Percentiles rank a stretch among this genome's conserved stretches.
Evolutionary conservation across 2,113 vertebrate species (phyloP).

Genomic region (Lycaon pictus): DNA sequence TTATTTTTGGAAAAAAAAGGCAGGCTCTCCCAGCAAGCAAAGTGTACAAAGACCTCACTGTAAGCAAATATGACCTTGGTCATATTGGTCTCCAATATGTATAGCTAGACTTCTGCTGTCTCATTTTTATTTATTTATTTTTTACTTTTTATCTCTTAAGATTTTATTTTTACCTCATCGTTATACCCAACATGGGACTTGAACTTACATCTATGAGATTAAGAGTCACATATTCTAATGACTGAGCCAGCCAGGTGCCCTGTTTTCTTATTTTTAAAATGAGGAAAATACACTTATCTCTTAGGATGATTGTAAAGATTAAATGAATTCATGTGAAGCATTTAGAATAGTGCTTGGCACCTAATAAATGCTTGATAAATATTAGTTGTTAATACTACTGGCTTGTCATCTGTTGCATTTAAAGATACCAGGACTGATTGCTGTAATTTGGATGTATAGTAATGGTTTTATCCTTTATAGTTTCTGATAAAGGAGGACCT

Average conservation of each 20-base stretch:
- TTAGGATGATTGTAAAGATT: not conserved
- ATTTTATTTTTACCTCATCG: not conserved
- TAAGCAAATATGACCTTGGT: slow-evolving; percentile 83
- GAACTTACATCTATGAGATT: not conserved
- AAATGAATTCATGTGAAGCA: not conserved
- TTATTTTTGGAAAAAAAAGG: slow-evolving; percentile 74
- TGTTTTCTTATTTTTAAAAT: slow-evolving; percentile 23
- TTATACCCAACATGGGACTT: not conserved
- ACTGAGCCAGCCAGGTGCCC: not conserved
- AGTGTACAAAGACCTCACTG: slow-evolving; percentile 87
- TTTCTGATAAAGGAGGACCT: not conserved
- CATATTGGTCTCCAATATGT: not conserved
- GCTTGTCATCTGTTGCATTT: not conserved
- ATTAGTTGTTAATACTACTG: not conserved
- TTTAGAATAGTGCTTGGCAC: not conserved
- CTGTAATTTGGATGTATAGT: not conserved
- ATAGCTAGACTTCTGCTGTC: not conserved
- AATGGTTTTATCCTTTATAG: not conserved
- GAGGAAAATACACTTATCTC: not conserved
- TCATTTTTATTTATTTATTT: not conserved
- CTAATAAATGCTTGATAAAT: not conserved
- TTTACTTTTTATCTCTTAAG: not conserved
- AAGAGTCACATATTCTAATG: not conserved
- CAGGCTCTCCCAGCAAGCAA: slow-evolving; percentile 86
- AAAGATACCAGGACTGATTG: not conserved